A percentile compares a stretch with the other conserved stretches of the same genome.
These are phyloP conservation scores for Rousettus leschenaultii DNA, from an alignment of 2,113 vertebrate genomes.

Conservation along the genomic window DNA sequence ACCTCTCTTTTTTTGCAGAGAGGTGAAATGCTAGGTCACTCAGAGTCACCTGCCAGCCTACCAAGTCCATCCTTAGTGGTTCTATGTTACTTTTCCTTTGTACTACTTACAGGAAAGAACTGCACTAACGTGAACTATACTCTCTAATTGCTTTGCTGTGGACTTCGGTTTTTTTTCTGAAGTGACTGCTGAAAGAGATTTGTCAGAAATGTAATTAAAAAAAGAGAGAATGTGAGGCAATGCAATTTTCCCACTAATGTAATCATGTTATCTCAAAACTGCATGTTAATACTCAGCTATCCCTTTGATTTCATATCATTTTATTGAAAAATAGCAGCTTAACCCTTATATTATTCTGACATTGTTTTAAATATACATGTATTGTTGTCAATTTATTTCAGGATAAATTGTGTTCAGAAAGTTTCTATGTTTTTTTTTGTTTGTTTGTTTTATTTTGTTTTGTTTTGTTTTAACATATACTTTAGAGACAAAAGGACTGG, in stretches of 20 bases:
- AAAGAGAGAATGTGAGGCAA: not conserved
- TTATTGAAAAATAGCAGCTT: not conserved
- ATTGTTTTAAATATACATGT: not conserved
- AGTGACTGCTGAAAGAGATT: not conserved
- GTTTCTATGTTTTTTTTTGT: not conserved
- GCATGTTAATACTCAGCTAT: not conserved
- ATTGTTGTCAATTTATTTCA: too few relatives aligned
- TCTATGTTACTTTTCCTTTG: not conserved
- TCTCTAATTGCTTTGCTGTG: not conserved
- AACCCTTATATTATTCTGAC: not conserved
- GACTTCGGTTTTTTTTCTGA: not conserved
- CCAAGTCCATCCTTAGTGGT: rapidly evolving
- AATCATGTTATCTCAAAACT: not conserved
- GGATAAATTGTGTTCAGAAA: not conserved
- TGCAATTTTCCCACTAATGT: not conserved
- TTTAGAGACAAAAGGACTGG: not conserved
- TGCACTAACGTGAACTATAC: not conserved
- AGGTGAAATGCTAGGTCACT: not conserved
- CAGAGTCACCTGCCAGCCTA: not conserved
- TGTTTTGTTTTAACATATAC: not conserved
- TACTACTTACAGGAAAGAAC: not conserved
- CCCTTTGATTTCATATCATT: not conserved
- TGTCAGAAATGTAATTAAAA: not conserved
- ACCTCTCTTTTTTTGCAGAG: not conserved
- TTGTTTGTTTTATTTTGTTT: too few relatives aligned